Conservation (phyloP, 64 coral and sea anemone genomes). For the Catalaphyllia jardinei region DNA sequence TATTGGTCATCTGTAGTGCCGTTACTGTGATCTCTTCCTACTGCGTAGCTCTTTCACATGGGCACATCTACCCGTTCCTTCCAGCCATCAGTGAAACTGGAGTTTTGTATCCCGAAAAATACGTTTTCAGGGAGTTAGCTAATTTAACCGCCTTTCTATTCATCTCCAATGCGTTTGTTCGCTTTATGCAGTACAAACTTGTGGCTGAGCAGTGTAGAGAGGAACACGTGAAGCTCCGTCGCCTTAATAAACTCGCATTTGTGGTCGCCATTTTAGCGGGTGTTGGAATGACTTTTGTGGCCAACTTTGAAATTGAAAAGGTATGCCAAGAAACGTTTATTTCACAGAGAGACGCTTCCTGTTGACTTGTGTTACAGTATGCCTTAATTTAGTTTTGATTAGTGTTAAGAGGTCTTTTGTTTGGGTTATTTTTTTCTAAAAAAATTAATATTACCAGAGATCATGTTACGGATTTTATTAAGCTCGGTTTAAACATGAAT, state of each 20-base stretch:
- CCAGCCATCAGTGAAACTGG: conserved; percentile 89
- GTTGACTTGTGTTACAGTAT: background rate
- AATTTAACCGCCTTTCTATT: conserved; percentile 80
- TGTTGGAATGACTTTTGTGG: conserved; percentile 85
- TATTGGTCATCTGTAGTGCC: conserved; percentile 55
- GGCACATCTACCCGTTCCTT: conserved; percentile 82
- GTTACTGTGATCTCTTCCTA: conserved; percentile 67
- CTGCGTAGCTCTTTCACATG: conserved; percentile 62
- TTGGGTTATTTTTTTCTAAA: too few relatives aligned
- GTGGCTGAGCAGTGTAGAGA: conserved; percentile 74
- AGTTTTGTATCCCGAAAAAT: conserved; percentile 77
- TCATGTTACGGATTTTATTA: background rate
- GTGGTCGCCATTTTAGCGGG: conserved; percentile 79
- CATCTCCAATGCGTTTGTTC: conserved; percentile 73
- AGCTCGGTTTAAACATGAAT: too few relatives aligned
- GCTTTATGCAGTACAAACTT: conserved; percentile 83
- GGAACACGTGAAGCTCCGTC: conserved; percentile 39
- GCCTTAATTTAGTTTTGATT: too few relatives aligned
- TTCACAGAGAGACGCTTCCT: background rate
- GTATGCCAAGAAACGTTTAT: conserved; percentile 17
- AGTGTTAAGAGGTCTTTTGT: too few relatives aligned
- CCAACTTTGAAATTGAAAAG: conserved; percentile 91
- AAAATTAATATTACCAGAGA: background rate
- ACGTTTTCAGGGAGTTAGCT: conserved; percentile 75
- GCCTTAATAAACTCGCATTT: conserved; percentile 79